These are phyloP conservation scores for Drosophila imparisetae DNA, from an alignment of 2,888 invertebrate species.

Conservation along the genomic window DNA sequence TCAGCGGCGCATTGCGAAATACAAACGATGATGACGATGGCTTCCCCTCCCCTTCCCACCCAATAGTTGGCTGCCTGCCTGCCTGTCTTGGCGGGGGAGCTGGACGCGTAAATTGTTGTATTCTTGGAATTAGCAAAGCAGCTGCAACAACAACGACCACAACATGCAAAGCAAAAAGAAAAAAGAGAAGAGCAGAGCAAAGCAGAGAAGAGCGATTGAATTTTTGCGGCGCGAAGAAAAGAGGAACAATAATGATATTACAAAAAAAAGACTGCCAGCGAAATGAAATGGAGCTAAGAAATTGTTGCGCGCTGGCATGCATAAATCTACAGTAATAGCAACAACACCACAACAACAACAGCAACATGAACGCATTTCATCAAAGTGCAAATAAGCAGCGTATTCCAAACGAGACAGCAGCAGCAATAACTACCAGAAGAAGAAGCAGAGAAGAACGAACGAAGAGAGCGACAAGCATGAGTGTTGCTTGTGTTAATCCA, in stretches of 20 bases:
- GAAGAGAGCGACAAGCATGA: conserved; percentile 11
- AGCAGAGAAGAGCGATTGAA: conserved; percentile 48
- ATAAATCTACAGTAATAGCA: conserved; percentile 78
- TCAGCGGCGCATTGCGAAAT: conserved; percentile 69
- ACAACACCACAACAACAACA: conserved; percentile 32
- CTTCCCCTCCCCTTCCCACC: conserved; percentile 1
- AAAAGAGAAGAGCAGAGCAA: conserved; percentile 5
- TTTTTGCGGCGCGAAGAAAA: conserved; percentile 35
- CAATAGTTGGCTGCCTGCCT: conserved; percentile 28
- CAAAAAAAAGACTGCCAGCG: conserved; percentile 42
- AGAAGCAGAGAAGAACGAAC: conserved; percentile 31
- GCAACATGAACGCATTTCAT: conserved; percentile 72
- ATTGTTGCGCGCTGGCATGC: conserved; percentile 62
- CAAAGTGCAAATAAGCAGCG: conserved; percentile 81
- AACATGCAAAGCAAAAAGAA: conserved; percentile 27
- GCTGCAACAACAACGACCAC: conserved; percentile 22
- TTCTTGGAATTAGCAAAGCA: conserved; percentile 77
- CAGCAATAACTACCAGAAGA: conserved; percentile 25
- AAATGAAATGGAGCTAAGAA: conserved; percentile 77
- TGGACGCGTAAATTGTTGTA: conserved; percentile 75
- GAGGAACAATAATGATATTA: conserved; percentile 22
- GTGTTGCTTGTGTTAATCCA: not conserved
- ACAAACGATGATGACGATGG: conserved; percentile 46
- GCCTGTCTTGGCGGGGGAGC: conserved; percentile 70
- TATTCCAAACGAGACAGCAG: conserved; percentile 65